Conservation (phyloP, 2,113 vertebrate genomes). For the Carettochelys insculpta region DNA sequence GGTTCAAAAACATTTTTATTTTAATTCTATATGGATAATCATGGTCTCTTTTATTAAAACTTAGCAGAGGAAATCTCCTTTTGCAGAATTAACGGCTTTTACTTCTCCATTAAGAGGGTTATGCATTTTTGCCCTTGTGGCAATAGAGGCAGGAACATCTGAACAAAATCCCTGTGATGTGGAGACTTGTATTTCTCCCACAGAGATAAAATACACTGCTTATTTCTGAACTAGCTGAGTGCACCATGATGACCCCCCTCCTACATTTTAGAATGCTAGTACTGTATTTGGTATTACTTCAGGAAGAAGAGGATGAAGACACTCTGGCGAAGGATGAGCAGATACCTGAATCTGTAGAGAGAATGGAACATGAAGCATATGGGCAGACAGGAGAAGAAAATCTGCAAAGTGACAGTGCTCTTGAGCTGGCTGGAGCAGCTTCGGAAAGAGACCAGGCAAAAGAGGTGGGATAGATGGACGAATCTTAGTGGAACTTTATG, state of each 20-base stretch:
- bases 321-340: conserved; percentile 74
- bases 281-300: not conserved
- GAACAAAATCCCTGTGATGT: not conserved
- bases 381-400: conserved; percentile 90
- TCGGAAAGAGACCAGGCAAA: conserved; percentile 89
- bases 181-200: not conserved
- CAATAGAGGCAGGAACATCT: not conserved
- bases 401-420: conserved; percentile 88
- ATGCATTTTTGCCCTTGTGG: not conserved
- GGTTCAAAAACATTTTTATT: conserved; percentile 74
- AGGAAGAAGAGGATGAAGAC: conserved; percentile 78
- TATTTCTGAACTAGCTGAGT: not conserved
- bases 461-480: conserved; percentile 79
- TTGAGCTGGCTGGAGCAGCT: conserved; percentile 90
- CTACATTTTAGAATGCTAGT: not conserved
- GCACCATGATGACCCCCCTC: not conserved
- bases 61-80: not conserved
- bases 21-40: not conserved
- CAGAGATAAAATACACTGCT: not conserved
- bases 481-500: not conserved
- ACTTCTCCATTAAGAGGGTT: not conserved
- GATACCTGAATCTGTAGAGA: conserved; percentile 79
- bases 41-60: not conserved
- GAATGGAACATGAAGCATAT: conserved; percentile 83
- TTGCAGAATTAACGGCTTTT: not conserved